Percentiles rank a stretch among this genome's conserved stretches.
Conservation (phyloP, 1,140 invertebrate species). For the Cydia strobilella region DNA sequence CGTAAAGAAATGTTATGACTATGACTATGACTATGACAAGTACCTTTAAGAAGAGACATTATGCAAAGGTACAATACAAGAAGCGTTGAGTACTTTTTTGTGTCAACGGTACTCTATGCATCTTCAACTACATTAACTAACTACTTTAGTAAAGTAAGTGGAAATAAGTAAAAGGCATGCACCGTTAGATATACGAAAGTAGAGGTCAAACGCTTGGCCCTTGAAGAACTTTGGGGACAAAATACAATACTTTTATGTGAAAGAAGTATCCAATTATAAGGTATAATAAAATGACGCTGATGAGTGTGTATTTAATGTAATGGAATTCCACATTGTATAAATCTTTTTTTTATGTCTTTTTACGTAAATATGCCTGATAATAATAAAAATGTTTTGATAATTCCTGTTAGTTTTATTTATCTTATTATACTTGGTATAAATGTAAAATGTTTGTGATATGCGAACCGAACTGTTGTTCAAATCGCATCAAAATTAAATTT, state of each 20-base stretch:
- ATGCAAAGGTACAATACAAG: not conserved
- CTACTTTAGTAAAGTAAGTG: slow-evolving; percentile 1
- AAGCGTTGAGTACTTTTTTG: not conserved
- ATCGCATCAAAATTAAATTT: too few relatives aligned
- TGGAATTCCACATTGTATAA: too few relatives aligned
- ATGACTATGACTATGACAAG: not conserved
- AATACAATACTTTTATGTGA: not conserved
- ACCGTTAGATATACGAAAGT: not conserved
- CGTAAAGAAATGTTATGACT: too few relatives aligned
- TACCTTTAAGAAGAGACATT: not conserved
- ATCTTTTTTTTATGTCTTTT: too few relatives aligned
- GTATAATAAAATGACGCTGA: too few relatives aligned
- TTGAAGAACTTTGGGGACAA: not conserved
- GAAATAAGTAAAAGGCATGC: not conserved
- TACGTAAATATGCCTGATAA: too few relatives aligned
- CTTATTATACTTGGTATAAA: too few relatives aligned
- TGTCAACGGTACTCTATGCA: not conserved
- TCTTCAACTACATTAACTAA: slow-evolving; percentile 21
- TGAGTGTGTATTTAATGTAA: too few relatives aligned
- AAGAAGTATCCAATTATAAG: not conserved
- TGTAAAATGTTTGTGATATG: too few relatives aligned
- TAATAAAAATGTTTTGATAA: too few relatives aligned
- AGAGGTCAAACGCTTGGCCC: slow-evolving; percentile 17
- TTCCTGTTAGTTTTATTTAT: too few relatives aligned
- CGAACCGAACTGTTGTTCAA: too few relatives aligned